Percentiles rank a stretch among this genome's conserved stretches.
phyloP scores from a whole-genome alignment of 2,113 vertebrate species.

The Cavia aperea region DNA sequence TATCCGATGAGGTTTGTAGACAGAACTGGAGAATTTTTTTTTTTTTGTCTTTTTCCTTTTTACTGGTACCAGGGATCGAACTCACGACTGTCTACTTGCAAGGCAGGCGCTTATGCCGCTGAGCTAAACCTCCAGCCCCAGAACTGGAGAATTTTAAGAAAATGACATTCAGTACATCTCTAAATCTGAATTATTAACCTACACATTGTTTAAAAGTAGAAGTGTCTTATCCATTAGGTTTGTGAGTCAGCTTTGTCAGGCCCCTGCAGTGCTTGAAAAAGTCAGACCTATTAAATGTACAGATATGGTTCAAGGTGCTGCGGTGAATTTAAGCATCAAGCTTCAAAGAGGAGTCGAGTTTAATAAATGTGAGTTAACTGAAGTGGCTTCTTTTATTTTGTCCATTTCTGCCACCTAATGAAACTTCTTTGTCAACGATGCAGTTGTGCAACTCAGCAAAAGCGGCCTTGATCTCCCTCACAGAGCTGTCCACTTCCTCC shows the following conservation, averaged over 20 bases:
- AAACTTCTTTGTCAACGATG: no score
- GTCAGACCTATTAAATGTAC: background rate
- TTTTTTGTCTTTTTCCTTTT: no score
- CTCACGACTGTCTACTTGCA: no score
- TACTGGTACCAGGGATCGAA: no score
- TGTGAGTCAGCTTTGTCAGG: conserved; percentile 4
- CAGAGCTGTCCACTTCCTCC: conserved; percentile 82
- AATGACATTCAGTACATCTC: conserved; percentile 17
- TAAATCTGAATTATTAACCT: conserved; percentile 22
- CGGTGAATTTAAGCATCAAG: background rate
- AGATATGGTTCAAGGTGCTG: background rate
- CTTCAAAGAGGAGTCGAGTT: background rate
- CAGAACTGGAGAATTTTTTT: background rate
- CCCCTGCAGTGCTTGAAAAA: background rate
- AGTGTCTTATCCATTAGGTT: background rate
- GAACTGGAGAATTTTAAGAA: background rate
- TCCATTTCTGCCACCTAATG: no score
- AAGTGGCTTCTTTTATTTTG: background rate
- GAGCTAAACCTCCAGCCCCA: no score
- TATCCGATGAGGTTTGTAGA: background rate
- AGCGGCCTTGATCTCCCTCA: conserved; percentile 84
- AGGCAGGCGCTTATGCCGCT: no score
- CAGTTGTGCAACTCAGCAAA: conserved; percentile 81
- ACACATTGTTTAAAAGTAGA: background rate
- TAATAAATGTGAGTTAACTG: background rate